Conservation (phyloP, 2,888 invertebrate species). For the Boloria euphrosyne region DNA sequence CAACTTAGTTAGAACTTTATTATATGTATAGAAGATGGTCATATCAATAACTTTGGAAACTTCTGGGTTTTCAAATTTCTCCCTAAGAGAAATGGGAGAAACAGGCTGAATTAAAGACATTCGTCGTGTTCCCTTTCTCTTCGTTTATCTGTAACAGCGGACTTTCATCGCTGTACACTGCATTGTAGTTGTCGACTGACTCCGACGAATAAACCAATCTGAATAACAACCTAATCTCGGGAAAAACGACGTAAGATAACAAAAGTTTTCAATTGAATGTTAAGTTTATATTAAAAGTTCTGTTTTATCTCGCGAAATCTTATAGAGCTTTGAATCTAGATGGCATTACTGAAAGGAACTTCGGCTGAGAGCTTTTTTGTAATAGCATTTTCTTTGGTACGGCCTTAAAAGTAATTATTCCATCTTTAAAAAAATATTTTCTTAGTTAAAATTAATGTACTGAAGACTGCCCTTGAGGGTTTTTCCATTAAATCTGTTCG, state of each 20-base stretch:
- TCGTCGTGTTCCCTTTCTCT: slow-evolving; percentile 47
- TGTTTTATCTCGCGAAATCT: background rate
- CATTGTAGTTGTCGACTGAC: slow-evolving; percentile 40
- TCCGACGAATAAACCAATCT: slow-evolving; percentile 34
- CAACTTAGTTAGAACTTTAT: too few relatives aligned
- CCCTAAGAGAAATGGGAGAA: slow-evolving; percentile 34
- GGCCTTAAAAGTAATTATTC: too few relatives aligned
- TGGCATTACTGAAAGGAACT: too few relatives aligned
- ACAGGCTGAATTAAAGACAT: slow-evolving; percentile 40
- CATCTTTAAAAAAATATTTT: too few relatives aligned
- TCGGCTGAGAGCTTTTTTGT: too few relatives aligned
- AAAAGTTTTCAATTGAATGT: slow-evolving; percentile 29
- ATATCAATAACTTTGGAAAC: background rate
- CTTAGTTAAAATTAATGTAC: too few relatives aligned
- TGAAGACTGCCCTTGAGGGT: too few relatives aligned
- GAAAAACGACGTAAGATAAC: slow-evolving; percentile 23
- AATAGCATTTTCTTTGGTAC: too few relatives aligned
- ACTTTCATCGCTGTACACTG: slow-evolving; percentile 45
- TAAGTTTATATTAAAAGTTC: slow-evolving; percentile 39
- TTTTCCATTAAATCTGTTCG: too few relatives aligned
- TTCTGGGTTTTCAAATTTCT: slow-evolving; percentile 21
- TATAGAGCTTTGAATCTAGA: background rate
- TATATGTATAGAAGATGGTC: too few relatives aligned
- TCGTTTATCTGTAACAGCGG: slow-evolving; percentile 44
- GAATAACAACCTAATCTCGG: slow-evolving; percentile 31